Percentiles rank a stretch among this genome's conserved stretches.
Conservation (phyloP, 2,113 vertebrate species). For the Zosterops borbonicus region DNA sequence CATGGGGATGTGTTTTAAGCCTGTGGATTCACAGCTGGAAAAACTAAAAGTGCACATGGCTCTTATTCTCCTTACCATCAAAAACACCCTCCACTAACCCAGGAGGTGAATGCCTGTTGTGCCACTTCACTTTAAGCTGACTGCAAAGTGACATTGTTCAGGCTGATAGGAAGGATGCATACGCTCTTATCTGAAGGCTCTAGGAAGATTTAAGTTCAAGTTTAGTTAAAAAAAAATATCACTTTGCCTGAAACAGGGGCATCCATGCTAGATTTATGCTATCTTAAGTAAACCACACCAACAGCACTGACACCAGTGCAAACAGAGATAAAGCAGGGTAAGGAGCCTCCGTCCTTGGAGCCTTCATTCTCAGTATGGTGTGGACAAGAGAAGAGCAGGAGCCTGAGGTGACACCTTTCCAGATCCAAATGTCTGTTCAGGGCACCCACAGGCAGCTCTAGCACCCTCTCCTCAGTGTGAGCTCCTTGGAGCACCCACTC, state of each 20-base stretch:
- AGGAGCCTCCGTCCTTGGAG: background rate
- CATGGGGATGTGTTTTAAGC: background rate
- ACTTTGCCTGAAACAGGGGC: background rate
- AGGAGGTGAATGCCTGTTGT: background rate
- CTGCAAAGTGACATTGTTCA: background rate
- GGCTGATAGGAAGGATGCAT: background rate
- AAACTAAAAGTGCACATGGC: background rate
- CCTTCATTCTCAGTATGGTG: background rate
- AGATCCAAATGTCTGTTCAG: background rate
- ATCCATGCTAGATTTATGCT: background rate
- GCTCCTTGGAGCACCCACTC: background rate
- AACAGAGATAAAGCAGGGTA: background rate
- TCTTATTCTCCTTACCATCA: background rate
- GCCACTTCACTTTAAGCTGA: background rate
- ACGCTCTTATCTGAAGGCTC: background rate
- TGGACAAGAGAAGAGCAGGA: background rate
- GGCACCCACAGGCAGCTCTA: background rate
- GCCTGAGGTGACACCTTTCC: background rate
- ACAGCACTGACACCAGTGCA: background rate
- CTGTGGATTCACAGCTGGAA: background rate
- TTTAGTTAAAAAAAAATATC: background rate
- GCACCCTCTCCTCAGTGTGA: background rate
- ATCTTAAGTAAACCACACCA: constrained; percentile 28
- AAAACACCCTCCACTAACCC: background rate
- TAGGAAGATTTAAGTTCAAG: constrained; percentile 29